Evolutionary conservation across 2,113 vertebrate species (phyloP).

Genomic region (Chitala chitala): DNA sequence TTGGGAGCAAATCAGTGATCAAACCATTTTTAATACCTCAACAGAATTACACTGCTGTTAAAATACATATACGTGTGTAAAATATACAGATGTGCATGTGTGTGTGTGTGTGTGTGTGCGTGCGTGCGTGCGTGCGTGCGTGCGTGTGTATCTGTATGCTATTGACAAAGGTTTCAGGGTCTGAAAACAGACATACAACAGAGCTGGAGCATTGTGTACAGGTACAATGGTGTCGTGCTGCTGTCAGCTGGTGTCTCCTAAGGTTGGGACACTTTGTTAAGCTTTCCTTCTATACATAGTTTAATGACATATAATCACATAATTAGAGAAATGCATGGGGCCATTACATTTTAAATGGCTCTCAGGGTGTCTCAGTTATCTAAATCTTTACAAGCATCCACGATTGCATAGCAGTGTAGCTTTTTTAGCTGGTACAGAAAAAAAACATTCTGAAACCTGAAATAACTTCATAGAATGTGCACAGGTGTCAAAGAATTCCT

Average conservation of each 20-base stretch:
- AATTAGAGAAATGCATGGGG: neutral
- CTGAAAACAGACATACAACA: constrained; percentile 24
- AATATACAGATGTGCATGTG: too few relatives aligned
- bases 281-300: constrained; percentile 9
- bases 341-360: neutral
- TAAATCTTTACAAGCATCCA: neutral
- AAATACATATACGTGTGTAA: too few relatives aligned
- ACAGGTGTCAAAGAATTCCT: neutral
- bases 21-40: constrained; percentile 34
- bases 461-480: neutral
- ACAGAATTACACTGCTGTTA: constrained; percentile 18
- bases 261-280: neutral
- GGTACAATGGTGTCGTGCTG: constrained; percentile 29
- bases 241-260: constrained; percentile 6
- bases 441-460: neutral
- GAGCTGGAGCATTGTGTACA: constrained; percentile 22
- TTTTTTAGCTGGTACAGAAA: neutral
- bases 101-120: too few relatives aligned
- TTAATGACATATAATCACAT: constrained; percentile 29
- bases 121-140: too few relatives aligned
- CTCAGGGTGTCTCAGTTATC: neutral
- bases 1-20: constrained; percentile 20
- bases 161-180: constrained; percentile 37
- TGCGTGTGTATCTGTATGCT: constrained; percentile 32
- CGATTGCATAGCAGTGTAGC: neutral